Evolutionary conservation across 2,113 vertebrate genomes (phyloP).

Genomic region (Rhombomys opimus): DNA sequence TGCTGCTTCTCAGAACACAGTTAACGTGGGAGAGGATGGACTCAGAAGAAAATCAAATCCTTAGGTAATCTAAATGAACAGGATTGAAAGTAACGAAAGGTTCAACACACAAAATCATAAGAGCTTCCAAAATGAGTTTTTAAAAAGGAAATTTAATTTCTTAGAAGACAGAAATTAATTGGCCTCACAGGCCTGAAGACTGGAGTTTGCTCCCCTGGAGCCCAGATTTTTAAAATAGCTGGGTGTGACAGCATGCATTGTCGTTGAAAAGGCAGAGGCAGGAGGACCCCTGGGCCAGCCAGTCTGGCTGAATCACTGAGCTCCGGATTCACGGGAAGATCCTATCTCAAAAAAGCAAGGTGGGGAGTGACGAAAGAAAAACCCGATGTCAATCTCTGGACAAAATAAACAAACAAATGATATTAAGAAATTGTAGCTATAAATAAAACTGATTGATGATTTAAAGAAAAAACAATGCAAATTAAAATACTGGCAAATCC

Average conservation of each 20-base stretch:
- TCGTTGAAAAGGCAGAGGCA: not conserved
- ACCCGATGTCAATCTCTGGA: not conserved
- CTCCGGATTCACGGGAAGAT: not conserved
- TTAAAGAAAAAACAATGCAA: not conserved
- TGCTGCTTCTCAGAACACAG: too few relatives aligned
- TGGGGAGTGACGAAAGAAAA: not conserved
- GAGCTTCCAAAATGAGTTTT: not conserved
- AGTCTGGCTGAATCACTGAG: not conserved
- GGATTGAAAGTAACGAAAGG: not conserved
- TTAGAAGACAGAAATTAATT: not conserved
- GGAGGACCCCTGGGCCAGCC: not conserved
- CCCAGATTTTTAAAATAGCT: not conserved
- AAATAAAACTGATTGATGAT: not conserved
- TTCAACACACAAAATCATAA: not conserved
- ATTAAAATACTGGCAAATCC: not conserved
- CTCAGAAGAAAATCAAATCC: not conserved
- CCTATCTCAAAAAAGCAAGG: not conserved
- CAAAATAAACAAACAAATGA: not conserved
- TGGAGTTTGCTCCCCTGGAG: not conserved
- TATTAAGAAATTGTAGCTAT: not conserved
- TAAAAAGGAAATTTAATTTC: not conserved
- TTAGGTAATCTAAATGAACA: not conserved
- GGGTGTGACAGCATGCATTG: rapidly evolving
- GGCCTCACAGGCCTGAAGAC: not conserved
- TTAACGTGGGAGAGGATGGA: too few relatives aligned